Evolutionary conservation across 2,888 invertebrate species (phyloP), one percentile per base, ranked within the genome.

Genomic region (Gisinianus flammeolus): DNA sequence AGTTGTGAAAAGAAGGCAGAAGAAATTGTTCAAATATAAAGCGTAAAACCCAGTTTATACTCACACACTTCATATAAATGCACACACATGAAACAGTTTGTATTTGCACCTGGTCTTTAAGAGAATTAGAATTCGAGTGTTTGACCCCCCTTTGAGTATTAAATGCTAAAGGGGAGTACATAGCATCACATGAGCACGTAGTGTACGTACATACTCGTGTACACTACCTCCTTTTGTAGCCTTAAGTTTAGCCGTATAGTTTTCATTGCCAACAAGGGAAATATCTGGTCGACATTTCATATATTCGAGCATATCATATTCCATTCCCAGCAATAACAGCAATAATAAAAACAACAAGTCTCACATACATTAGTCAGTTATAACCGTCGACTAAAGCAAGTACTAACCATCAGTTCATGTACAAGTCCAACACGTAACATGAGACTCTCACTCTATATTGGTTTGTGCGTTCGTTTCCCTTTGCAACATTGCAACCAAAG

Each of bases 71-170:
- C n/a, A n/a, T n/a, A n/a, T n/a, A n/a, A n/a, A n/a, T n/a, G n/a
- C n/a, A n/a, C n/a, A n/a, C n/a, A n/a, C n/a, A 44, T 16, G 44
- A 44, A 44, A 44, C 44, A 19, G 44, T 44, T 44, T 44, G 28
- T 62, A 62, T 62, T 62, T 28, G 62, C 62, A 62, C 62, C 62
- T 62, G 62, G 62, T 62, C 62, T 62, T 62, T 24, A 26, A 58
- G 58, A 58, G 58, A 12, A 58, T 58, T 58, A 28, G 62, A 62
- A 62, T 62, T 62, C 19, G 44, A 44, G 44, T 44, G 44, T 24
- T 12, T 62, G 62, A 62, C 62, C 62, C 62, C 62, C 26, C 62
- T 62, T 62, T 22, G 62, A 26, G 62, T 58, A 62, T 62, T 62
- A 62, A 62, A 62, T n/a, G 54, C 6, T 44, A 44, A 44, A 44